Base-by-base conservation (phyloP, 2,888 invertebrate genomes). In the Thumatha senex region DNA sequence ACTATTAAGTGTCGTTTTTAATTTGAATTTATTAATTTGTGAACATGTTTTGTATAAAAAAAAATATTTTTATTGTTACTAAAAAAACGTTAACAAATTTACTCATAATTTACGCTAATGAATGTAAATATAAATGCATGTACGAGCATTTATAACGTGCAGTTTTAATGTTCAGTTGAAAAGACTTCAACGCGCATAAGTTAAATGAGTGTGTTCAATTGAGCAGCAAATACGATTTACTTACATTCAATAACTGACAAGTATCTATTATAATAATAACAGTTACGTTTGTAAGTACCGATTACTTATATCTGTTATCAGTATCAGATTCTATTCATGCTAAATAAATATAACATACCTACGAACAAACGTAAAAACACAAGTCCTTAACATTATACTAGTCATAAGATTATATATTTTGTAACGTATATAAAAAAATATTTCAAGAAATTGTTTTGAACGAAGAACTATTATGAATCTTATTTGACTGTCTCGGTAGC, bases 181-280 rank as follows among this genome's bases (percentile, higher is more conserved):
- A 82, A 83, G 80, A 85, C 45, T 66, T 79, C 76, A 82, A 85
- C 85, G 84, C 76, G 78, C 59, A 10, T 36, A 31, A 18, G 13
- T 9, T 18, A 41, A 8, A 39, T 10, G 11, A 7, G 12, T 15
- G 31, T 43, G 24, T 42, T 15, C 29, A 43, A 31, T 51, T 29
- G 24, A 34, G 14, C n/a, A 14, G 13, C 15, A 14, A 51, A 50
- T 10, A 11, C 7, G 30, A 7, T 51, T 46, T 50, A 41, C 18
- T 1, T 36, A 31, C 8, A 11, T 41, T n/a, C 36, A 39, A 42
- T 51, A 41, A 34, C 35, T 31, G 10, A 24, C 33, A 34, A 31
- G 10, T 40, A 5, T 8, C 14, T 12, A n/a, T 18, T 45, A 11
- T 12, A 7, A 14, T 15, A 36, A 14, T 13, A 15, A 33, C 3